Evolutionary conservation across 2,888 invertebrate genomes (phyloP).

Genomic region (Drosophila ezoana): DNA sequence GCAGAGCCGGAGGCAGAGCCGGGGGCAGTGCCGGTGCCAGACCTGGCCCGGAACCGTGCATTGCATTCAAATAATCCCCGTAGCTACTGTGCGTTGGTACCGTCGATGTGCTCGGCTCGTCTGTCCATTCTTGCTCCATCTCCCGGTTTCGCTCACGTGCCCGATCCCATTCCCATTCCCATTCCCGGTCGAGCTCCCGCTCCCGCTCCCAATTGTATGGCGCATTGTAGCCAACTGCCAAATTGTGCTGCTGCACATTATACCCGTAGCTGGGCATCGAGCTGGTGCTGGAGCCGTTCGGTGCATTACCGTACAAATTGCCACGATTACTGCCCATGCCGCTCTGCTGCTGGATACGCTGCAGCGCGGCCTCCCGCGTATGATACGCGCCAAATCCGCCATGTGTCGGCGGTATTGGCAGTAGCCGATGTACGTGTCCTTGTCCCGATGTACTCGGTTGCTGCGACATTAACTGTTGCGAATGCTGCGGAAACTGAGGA

Average conservation of each 20-base stretch:
- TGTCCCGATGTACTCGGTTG: background rate
- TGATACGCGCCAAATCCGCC: conserved; percentile 70
- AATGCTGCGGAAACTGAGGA: background rate
- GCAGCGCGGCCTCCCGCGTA: conserved; percentile 74
- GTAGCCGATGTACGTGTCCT: conserved; percentile 59
- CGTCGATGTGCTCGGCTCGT: conserved; percentile 15
- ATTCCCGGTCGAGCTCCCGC: no score
- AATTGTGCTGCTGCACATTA: conserved; percentile 7
- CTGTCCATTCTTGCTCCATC: conserved; percentile 9
- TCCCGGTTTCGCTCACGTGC: background rate
- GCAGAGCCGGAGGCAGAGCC: no score
- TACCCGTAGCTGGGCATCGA: background rate
- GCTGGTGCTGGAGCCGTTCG: conserved; percentile 24
- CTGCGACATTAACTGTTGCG: conserved; percentile 2
- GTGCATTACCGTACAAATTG: conserved; percentile 48
- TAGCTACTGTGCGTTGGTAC: conserved; percentile 32
- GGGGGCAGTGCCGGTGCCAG: no score
- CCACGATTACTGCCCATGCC: conserved; percentile 61
- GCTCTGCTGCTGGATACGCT: conserved; percentile 80
- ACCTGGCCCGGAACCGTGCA: conserved; percentile 12
- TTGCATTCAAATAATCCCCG: conserved; percentile 49
- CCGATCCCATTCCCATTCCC: no score
- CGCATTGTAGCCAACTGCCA: background rate
- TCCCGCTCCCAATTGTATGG: background rate
- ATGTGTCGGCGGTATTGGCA: conserved; percentile 76